These are phyloP conservation scores for Tetragnatha versicolor DNA, from an alignment of 1,140 invertebrate species.

Conservation along the genomic window DNA sequence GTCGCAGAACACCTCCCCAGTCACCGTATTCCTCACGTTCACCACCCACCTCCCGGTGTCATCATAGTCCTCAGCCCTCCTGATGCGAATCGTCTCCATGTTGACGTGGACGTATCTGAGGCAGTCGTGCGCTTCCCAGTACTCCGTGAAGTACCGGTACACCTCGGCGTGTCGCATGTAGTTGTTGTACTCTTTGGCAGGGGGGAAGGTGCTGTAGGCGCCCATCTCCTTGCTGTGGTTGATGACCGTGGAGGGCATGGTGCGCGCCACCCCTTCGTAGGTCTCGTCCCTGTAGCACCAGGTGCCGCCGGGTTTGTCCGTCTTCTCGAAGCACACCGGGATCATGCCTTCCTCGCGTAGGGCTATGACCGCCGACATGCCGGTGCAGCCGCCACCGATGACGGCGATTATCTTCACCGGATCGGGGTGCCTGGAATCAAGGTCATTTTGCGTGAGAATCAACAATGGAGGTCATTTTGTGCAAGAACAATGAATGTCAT, in stretches of 20 bases:
- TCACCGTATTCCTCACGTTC: constrained; percentile 54
- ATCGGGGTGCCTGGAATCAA: too few relatives aligned
- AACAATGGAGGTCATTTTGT: too few relatives aligned
- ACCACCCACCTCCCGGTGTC: constrained; percentile 64
- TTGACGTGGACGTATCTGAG: constrained; percentile 60
- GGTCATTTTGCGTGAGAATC: too few relatives aligned
- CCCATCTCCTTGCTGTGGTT: constrained; percentile 63
- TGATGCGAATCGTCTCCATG: constrained; percentile 52
- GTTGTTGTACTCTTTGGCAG: constrained; percentile 60
- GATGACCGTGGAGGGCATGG: constrained; percentile 58
- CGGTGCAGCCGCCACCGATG: constrained; percentile 8
- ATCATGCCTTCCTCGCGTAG: constrained; percentile 32
- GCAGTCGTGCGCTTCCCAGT: constrained; percentile 64
- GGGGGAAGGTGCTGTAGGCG: constrained; percentile 64
- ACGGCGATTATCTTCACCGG: constrained; percentile 36
- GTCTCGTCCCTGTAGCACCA: constrained; percentile 66
- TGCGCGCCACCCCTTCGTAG: constrained; percentile 59
- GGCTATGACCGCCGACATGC: neutral
- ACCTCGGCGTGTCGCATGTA: constrained; percentile 62
- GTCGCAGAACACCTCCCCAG: constrained; percentile 53
- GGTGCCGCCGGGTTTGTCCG: constrained; percentile 66
- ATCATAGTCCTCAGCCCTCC: constrained; percentile 59
- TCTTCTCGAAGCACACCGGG: constrained; percentile 35
- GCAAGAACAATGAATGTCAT: too few relatives aligned
- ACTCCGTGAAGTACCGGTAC: constrained; percentile 64